Conservation (phyloP, 2,888 invertebrate species). For the Camptogramma bilineatum region DNA sequence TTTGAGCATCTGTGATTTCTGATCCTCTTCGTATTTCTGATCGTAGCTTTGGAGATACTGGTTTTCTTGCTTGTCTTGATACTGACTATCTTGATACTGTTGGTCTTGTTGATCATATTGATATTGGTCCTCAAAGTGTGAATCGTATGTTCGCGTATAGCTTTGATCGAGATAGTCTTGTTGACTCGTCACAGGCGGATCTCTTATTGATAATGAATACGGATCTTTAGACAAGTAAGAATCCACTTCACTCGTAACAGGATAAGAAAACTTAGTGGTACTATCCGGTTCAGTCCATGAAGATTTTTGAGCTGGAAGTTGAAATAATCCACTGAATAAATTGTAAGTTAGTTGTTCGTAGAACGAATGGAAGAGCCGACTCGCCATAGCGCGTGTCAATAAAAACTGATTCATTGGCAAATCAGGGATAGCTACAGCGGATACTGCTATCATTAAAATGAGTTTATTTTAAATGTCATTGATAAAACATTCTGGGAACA, state of each 20-base stretch:
- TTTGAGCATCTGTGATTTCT: constrained; percentile 53
- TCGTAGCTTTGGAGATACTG: constrained; percentile 56
- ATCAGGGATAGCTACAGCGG: constrained; percentile 51
- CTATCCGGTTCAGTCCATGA: constrained; percentile 75
- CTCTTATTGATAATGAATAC: constrained; percentile 66
- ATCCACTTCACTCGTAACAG: constrained; percentile 68
- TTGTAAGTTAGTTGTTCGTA: constrained; percentile 59
- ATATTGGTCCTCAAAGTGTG: constrained; percentile 53
- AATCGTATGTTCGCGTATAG: constrained; percentile 62
- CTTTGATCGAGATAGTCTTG: constrained; percentile 65
- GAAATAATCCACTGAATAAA: constrained; percentile 63
- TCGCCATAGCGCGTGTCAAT: constrained; percentile 58
- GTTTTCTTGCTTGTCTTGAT: constrained; percentile 53
- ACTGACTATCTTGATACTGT: constrained; percentile 52
- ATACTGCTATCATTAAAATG: constrained; percentile 67
- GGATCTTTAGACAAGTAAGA: constrained; percentile 66
- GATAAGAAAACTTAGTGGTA: constrained; percentile 70
- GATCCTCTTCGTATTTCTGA: constrained; percentile 50
- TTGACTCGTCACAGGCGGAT: constrained; percentile 66
- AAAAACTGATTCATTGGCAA: constrained; percentile 54
- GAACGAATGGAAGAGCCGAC: constrained; percentile 55
- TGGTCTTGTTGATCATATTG: constrained; percentile 54
- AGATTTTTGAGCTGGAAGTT: constrained; percentile 79
- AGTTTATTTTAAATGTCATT: constrained; percentile 38
- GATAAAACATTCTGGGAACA: constrained; percentile 32